phyloP scores from a whole-genome alignment of 2,888 invertebrate species.

The Steinernema hermaphroditum region DNA sequence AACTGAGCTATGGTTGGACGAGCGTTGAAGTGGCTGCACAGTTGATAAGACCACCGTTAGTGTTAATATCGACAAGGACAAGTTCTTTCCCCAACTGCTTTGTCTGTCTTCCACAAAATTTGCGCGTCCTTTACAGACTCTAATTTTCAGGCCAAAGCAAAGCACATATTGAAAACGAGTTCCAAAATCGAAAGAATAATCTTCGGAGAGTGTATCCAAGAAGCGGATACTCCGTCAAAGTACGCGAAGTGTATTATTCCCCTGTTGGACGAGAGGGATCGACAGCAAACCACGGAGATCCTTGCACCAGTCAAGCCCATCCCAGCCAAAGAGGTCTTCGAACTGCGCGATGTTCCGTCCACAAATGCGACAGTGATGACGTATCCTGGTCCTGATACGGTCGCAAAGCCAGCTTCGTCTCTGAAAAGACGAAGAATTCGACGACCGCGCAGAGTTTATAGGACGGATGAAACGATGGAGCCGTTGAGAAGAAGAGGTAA shows the following conservation, averaged over 20 bases:
- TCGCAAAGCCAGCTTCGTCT: too few species aligned
- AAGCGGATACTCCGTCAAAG: not conserved
- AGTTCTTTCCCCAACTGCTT: too few species aligned
- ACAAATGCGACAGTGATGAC: not conserved
- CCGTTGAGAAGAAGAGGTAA: not conserved
- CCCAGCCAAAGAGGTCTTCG: not conserved
- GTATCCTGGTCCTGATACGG: too few species aligned
- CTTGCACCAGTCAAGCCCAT: not conserved
- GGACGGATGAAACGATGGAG: not conserved
- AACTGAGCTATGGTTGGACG: conserved; percentile 46
- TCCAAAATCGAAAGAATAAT: conserved; percentile 2
- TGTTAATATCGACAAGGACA: too few species aligned
- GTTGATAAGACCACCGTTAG: too few species aligned
- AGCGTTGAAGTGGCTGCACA: too few species aligned
- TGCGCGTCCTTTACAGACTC: too few species aligned
- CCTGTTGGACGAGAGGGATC: conserved; percentile 15
- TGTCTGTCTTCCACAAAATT: too few species aligned
- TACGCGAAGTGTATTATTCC: conserved; percentile 19
- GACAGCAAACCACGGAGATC: not conserved
- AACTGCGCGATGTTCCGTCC: not conserved
- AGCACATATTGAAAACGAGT: conserved; percentile 2
- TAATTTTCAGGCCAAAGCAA: conserved; percentile 37
- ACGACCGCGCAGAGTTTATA: not conserved
- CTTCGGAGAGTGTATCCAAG: not conserved
- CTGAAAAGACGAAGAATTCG: not conserved